Conservation (phyloP, 2,888 invertebrate species). For the Labia minor region DNA sequence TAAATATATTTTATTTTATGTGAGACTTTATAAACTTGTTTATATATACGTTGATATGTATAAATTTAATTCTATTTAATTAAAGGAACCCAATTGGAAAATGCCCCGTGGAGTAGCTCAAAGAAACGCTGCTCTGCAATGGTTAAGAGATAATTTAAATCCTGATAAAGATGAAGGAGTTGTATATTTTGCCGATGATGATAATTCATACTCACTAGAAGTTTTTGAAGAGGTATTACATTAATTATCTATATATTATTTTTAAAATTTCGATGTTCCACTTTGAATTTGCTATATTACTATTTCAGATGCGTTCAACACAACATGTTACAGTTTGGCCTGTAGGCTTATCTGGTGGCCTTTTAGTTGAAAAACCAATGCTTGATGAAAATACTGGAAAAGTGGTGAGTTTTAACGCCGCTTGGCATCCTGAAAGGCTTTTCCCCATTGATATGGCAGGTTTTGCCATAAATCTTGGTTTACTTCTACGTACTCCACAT, state of each 20-base stretch:
- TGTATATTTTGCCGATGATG: conserved; percentile 94
- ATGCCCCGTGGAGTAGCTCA: conserved; percentile 85
- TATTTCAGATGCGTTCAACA: conserved; percentile 64
- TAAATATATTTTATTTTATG: background rate
- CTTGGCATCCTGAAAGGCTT: conserved; percentile 80
- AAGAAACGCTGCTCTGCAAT: conserved; percentile 71
- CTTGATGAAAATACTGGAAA: conserved; percentile 50
- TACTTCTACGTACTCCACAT: conserved; percentile 58
- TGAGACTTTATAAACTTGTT: conserved; percentile 21
- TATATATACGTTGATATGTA: conserved; percentile 8
- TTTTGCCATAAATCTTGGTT: conserved; percentile 72
- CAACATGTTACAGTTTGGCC: conserved; percentile 85
- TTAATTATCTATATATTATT: conserved; percentile 13
- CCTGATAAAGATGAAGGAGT: conserved; percentile 54
- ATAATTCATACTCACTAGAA: conserved; percentile 83
- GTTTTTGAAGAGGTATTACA: conserved; percentile 73
- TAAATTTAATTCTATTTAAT: conserved; percentile 17
- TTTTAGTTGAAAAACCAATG: conserved; percentile 83
- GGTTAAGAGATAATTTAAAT: conserved; percentile 57
- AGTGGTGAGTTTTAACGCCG: conserved; percentile 55
- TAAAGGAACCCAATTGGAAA: conserved; percentile 57
- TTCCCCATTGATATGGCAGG: conserved; percentile 99
- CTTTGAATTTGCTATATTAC: background rate
- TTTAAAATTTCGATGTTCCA: conserved; percentile 14
- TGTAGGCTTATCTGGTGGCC: conserved; percentile 90